Evolutionary conservation across 1,140 invertebrate genomes (phyloP).

Genomic region (Panagrolaimus sp.): DNA sequence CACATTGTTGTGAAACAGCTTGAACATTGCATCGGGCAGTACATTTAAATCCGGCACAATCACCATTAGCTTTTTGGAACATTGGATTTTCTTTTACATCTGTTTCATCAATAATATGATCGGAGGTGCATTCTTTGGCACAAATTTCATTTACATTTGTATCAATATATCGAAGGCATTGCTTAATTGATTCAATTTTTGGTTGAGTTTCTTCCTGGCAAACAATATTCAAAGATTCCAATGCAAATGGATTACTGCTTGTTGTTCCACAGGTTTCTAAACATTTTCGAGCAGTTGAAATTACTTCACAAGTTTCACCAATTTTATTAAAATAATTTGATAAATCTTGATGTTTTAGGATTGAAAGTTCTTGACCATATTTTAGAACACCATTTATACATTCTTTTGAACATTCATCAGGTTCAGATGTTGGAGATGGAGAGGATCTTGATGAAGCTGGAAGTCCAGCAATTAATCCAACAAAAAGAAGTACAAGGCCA

Average conservation of each 20-base stretch:
- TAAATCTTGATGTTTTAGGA: neutral
- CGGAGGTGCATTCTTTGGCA: neutral
- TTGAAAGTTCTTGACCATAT: conserved; percentile 1
- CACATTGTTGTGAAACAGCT: neutral
- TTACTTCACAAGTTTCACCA: neutral
- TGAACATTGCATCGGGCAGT: conserved; percentile 1
- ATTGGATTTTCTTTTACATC: too few relatives aligned
- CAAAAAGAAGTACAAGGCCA: too few relatives aligned
- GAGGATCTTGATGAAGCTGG: too few relatives aligned
- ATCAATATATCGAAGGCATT: neutral
- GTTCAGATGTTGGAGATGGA: neutral
- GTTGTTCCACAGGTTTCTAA: neutral
- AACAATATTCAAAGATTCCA: neutral
- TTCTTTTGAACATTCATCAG: neutral
- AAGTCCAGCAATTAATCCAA: too few relatives aligned
- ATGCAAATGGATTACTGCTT: neutral
- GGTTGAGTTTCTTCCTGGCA: neutral
- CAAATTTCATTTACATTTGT: neutral
- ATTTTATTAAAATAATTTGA: conserved; percentile 7
- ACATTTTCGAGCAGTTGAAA: neutral
- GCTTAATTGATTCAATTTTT: neutral
- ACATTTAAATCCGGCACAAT: neutral
- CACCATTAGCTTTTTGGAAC: too few relatives aligned
- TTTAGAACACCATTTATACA: neutral
- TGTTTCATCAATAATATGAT: too few relatives aligned